Evolutionary conservation across 2,888 invertebrate genomes (phyloP), one percentile per base, ranked within the genome.

Genomic region (Cybosia mesomella): DNA sequence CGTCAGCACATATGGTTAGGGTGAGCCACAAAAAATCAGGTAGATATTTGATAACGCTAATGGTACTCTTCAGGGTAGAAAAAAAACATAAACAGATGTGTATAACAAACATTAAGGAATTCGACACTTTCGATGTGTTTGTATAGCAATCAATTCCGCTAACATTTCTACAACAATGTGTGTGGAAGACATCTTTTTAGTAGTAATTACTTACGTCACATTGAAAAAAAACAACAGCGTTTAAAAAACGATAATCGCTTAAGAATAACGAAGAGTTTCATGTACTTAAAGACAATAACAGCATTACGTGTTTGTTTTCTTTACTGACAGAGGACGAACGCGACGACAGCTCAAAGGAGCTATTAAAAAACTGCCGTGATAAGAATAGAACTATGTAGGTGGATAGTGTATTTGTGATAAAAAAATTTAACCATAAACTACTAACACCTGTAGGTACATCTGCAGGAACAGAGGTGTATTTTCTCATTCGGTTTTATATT

Each of bases 1-100:
- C 2, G 34, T 34, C 55, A 59, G 43, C 78, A 80, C 86, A 88
- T 80, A 84, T 87, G 87, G 82, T 70, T 71, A 74, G 80, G 82
- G 72, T 79, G 66, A 60, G 21, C 53, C 57, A 81, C 83, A 89
- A 91, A 90, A 91, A 89, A 87, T 82, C 91, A 89, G 90, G 90
- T 89, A 89, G 84, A 84, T 84, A 85, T 61, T 84, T 73, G 83
- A 86, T 85, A 83, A 80, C 73, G 72, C 79, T 85, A 83, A 84
- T 82, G 74, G 75, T 78, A 64, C 66, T 32, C 57, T 70, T 74
- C 54, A 68, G 59, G 49, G 67, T 71, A 28, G 66, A 67, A 66
- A 70, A 81, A 82, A 80, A 79, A 79, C 73, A 54, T 53, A 67
- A 72, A 81, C 82, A 86, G 75, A 69, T 84, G 85, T 79, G 73